A percentile compares a stretch with the other conserved stretches of the same genome.
Evolutionary conservation across 2,888 invertebrate genomes (phyloP).

Genomic region (Morpho deidamia): DNA sequence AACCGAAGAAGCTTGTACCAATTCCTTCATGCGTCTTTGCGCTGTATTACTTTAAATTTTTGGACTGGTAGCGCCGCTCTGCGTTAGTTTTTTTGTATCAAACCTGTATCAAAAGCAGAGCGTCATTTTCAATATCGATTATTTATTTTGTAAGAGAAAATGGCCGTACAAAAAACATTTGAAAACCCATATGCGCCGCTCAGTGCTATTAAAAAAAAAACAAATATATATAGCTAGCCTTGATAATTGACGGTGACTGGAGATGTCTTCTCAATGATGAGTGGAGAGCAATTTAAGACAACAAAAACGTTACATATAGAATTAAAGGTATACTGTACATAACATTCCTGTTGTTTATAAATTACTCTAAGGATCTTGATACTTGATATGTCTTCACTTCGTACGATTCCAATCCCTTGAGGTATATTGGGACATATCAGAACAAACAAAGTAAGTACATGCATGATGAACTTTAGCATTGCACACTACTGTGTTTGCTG

Average conservation of each 20-base stretch:
- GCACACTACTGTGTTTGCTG: conserved; percentile 78
- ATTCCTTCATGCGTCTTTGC: too few relatives aligned
- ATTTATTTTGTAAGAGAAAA: too few relatives aligned
- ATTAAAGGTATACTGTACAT: conserved; percentile 74
- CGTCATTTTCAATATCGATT: too few relatives aligned
- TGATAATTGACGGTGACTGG: conserved; percentile 5
- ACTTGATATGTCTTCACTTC: background rate
- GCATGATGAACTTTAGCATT: conserved; percentile 72
- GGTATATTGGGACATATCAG: conserved; percentile 55
- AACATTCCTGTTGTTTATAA: conserved; percentile 78
- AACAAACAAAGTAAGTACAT: conserved; percentile 80
- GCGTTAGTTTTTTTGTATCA: too few relatives aligned
- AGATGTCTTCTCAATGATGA: conserved; percentile 30
- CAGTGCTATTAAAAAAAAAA: too few relatives aligned
- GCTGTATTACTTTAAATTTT: too few relatives aligned
- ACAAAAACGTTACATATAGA: conserved; percentile 80
- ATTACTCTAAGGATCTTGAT: conserved; percentile 57
- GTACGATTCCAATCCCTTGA: background rate
- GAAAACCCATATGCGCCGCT: too few relatives aligned
- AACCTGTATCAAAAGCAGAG: too few relatives aligned
- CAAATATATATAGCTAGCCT: background rate
- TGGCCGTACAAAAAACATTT: too few relatives aligned
- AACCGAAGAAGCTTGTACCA: too few relatives aligned
- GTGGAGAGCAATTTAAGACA: conserved; percentile 76
- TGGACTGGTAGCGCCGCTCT: too few relatives aligned